These are phyloP conservation scores for Eulithis testata DNA, from an alignment of 2,888 invertebrate species.

Conservation along the genomic window DNA sequence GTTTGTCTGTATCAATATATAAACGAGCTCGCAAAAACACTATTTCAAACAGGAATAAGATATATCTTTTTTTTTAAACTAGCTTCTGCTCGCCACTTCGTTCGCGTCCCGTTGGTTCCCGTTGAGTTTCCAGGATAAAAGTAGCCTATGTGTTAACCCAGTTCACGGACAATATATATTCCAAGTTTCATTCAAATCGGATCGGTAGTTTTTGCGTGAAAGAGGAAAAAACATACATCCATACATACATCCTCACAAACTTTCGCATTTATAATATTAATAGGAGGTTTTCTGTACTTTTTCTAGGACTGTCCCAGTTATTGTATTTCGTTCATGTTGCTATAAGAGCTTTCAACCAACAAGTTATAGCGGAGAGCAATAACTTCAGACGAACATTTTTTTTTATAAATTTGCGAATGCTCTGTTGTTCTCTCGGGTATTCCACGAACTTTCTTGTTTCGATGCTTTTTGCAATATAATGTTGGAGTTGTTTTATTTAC, in stretches of 20 bases:
- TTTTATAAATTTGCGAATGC: conserved; percentile 65
- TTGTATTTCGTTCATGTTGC: conserved; percentile 63
- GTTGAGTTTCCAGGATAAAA: no score
- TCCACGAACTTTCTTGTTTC: conserved; percentile 63
- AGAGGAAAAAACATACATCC: no score
- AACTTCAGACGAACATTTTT: conserved; percentile 56
- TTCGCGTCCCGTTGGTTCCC: no score
- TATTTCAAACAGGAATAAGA: conserved; percentile 21
- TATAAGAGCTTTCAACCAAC: conserved; percentile 63
- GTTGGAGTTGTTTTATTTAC: conserved; percentile 63
- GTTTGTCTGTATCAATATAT: background rate
- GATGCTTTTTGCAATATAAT: conserved; percentile 57
- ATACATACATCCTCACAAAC: no score
- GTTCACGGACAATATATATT: no score
- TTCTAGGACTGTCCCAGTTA: conserved; percentile 54
- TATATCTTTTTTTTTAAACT: no score
- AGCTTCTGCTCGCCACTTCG: no score
- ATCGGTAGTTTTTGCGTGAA: no score
- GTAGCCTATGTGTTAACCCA: no score
- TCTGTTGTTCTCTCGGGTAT: conserved; percentile 63
- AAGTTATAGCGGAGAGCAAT: conserved; percentile 59
- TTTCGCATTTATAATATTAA: no score
- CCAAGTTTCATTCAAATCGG: no score
- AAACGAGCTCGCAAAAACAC: background rate
- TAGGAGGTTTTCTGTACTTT: conserved; percentile 27